phyloP scores from a whole-genome alignment of 2,888 invertebrate genomes.

The Leptinotarsa peninsularis region DNA sequence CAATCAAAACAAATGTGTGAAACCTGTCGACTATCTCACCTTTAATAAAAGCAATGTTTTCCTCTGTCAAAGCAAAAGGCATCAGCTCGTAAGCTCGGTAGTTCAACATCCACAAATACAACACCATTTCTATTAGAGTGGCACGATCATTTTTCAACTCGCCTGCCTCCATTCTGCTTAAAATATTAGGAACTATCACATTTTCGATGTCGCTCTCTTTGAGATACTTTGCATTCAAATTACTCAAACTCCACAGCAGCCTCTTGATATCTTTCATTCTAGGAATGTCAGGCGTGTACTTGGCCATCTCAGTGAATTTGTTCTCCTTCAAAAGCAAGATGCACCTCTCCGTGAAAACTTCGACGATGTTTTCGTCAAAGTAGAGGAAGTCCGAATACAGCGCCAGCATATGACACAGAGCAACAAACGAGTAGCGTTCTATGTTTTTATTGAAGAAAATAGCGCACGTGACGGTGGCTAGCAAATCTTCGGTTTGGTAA shows the following conservation, averaged over 20 bases:
- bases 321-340: slow-evolving; percentile 54
- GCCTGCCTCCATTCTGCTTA: slow-evolving; percentile 50
- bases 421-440: slow-evolving; percentile 60
- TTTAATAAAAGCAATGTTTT: slow-evolving; percentile 44
- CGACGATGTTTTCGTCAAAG: slow-evolving; percentile 59
- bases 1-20: too few relatives aligned
- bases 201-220: slow-evolving; percentile 52
- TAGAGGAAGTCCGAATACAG: slow-evolving; percentile 64
- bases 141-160: slow-evolving; percentile 56
- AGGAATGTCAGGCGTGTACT: slow-evolving; percentile 50
- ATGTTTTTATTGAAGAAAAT: slow-evolving; percentile 62
- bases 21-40: slow-evolving; percentile 38
- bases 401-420: slow-evolving; percentile 63
- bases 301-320: slow-evolving; percentile 43
- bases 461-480: slow-evolving; percentile 61
- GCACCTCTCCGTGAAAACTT: slow-evolving; percentile 56
- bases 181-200: slow-evolving; percentile 58
- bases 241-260: slow-evolving; percentile 65
- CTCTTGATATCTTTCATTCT: slow-evolving; percentile 66
- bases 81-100: slow-evolving; percentile 59
- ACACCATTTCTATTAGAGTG: slow-evolving; percentile 59
- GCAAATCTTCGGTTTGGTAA: slow-evolving; percentile 60
- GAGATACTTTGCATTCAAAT: slow-evolving; percentile 55
- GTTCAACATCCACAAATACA: slow-evolving; percentile 65
- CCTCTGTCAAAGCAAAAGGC: slow-evolving; percentile 52